Evolutionary conservation across 2,797 vertebrate genomes (phyloP).

Genomic region (Coccyzus lansbergi): DNA sequence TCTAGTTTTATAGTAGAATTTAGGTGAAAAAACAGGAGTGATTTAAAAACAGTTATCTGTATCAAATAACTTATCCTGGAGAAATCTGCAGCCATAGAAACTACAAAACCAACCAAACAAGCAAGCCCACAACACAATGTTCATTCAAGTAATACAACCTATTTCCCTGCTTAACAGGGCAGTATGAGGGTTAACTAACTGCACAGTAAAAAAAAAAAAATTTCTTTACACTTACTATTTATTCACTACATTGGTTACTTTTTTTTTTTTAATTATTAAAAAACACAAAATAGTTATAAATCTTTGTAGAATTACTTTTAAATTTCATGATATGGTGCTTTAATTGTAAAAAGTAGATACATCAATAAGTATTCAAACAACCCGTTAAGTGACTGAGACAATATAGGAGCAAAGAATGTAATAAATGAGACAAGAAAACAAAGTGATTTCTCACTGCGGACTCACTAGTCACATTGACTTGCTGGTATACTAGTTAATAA

Average conservation of each 20-base stretch:
- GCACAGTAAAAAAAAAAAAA: background rate
- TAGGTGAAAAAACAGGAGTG: background rate
- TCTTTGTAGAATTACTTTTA: background rate
- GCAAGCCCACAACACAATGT: background rate
- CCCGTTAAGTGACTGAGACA: background rate
- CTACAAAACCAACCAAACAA: background rate
- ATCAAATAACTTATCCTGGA: background rate
- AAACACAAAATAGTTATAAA: background rate
- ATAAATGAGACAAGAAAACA: background rate
- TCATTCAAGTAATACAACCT: background rate
- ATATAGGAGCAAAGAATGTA: background rate
- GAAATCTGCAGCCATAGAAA: background rate
- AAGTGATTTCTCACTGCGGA: background rate
- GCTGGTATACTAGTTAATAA: slow-evolving; percentile 9
- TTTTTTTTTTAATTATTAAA: background rate
- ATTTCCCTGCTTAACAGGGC: background rate
- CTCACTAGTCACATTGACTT: slow-evolving; percentile 13
- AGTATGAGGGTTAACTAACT: background rate
- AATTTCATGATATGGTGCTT: background rate
- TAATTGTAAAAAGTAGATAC: background rate
- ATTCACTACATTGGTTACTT: background rate
- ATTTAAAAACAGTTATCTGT: background rate
- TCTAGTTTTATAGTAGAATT: background rate
- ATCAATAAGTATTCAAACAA: background rate
- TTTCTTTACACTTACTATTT: background rate